Percentiles rank a stretch among this genome's conserved stretches.
Conservation (phyloP, 1,140 invertebrate genomes). For the Nymphalis io region DNA sequence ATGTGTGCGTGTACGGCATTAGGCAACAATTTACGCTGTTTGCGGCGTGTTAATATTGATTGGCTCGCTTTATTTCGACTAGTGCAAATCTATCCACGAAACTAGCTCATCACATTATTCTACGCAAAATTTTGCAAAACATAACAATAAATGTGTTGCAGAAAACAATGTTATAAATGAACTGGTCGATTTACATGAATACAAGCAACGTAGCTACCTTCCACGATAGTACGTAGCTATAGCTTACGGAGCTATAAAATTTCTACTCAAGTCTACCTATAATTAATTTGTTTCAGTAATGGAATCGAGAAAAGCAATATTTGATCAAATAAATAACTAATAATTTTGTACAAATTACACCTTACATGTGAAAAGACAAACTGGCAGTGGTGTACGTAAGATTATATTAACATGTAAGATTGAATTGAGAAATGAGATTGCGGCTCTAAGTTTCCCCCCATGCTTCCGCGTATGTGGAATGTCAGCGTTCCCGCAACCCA, state of each 20-base stretch:
- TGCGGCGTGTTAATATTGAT: constrained; percentile 81
- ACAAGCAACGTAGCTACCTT: constrained; percentile 25
- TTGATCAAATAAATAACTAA: constrained; percentile 19
- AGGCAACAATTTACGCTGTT: constrained; percentile 81
- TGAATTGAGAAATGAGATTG: constrained; percentile 36
- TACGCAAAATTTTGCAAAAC: constrained; percentile 20
- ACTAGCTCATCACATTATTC: constrained; percentile 51
- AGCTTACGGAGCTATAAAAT: constrained; percentile 39
- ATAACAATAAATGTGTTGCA: constrained; percentile 5
- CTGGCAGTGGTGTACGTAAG: constrained; percentile 8
- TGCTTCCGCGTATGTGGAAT: constrained; percentile 36
- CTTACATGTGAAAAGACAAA: constrained; percentile 25
- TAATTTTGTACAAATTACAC: constrained; percentile 22
- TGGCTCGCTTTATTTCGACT: constrained; percentile 79
- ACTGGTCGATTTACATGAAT: constrained; percentile 12
- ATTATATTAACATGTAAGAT: constrained; percentile 30
- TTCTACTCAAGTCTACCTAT: constrained; percentile 37
- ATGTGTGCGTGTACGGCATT: constrained; percentile 72
- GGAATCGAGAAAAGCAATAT: constrained; percentile 28
- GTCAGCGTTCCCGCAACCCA: constrained; percentile 36
- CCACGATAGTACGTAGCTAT: constrained; percentile 33
- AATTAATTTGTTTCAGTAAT: constrained; percentile 38
- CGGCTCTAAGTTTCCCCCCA: constrained; percentile 31
- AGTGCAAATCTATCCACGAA: constrained; percentile 72
- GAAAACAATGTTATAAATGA: constrained; percentile 21